These are phyloP conservation scores for Tauraco erythrolophus DNA, from an alignment of 2,113 vertebrate species.

Conservation along the genomic window DNA sequence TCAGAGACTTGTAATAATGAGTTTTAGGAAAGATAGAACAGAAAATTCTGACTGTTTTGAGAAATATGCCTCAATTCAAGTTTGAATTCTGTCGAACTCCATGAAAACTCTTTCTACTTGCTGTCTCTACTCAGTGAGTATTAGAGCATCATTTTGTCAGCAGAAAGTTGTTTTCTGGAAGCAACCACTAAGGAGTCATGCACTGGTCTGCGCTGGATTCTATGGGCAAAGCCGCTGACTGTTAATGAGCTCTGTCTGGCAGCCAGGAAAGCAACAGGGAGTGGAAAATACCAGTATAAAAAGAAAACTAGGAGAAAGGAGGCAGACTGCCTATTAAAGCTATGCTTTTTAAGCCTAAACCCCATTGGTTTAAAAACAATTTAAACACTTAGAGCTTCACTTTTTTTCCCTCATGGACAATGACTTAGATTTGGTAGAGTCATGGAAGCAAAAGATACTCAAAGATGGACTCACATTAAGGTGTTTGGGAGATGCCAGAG, in stretches of 20 bases:
- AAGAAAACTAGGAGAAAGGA: background rate
- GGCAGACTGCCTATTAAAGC: background rate
- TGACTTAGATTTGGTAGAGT: background rate
- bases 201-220: background rate
- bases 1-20: background rate
- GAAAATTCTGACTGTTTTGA: background rate
- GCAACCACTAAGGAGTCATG: background rate
- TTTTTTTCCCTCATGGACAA: background rate
- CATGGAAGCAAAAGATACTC: background rate
- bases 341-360: background rate
- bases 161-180: slow-evolving; percentile 17
- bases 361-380: background rate
- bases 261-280: background rate
- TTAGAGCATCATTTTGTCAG: background rate
- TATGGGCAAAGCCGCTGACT: background rate
- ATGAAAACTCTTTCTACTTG: background rate
- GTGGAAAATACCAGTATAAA: slow-evolving; percentile 17
- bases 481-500: background rate
- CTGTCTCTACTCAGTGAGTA: background rate
- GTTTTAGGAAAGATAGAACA: background rate
- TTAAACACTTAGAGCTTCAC: background rate
- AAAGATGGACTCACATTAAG: background rate
- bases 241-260: background rate
- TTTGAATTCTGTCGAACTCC: background rate
- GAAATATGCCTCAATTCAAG: background rate